phyloP scores from a whole-genome alignment of 2,888 invertebrate species.

The Dasysyrphus albostriatus region DNA sequence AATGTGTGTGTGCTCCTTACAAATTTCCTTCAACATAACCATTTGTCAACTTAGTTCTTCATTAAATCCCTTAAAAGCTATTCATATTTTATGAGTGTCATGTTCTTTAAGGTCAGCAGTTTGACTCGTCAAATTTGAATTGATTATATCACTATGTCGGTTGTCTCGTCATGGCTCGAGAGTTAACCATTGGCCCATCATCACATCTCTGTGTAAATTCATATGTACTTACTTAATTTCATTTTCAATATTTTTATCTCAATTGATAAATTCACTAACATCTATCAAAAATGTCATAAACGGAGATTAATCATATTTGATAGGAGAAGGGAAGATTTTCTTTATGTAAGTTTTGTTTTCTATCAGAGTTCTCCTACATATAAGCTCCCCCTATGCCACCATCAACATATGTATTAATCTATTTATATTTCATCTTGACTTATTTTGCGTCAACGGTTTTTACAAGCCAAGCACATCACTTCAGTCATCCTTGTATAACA shows the following conservation, averaged over 20 bases:
- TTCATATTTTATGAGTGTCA: slow-evolving; percentile 54
- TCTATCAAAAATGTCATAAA: slow-evolving; percentile 55
- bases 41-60: slow-evolving; percentile 9
- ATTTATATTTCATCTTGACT: slow-evolving; percentile 4
- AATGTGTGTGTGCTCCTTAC: neutral
- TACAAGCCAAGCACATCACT: slow-evolving; percentile 37
- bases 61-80: slow-evolving; percentile 41
- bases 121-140: slow-evolving; percentile 51
- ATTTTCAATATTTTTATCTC: slow-evolving; percentile 2
- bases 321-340: slow-evolving; percentile 24
- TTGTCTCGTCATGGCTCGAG: slow-evolving; percentile 13
- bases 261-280: slow-evolving; percentile 56
- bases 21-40: slow-evolving; percentile 9
- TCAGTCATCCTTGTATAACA: neutral
- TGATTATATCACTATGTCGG: slow-evolving; percentile 46
- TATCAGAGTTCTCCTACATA: neutral
- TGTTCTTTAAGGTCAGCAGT: slow-evolving; percentile 48
- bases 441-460: slow-evolving; percentile 3
- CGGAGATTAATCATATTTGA: slow-evolving; percentile 48
- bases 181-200: slow-evolving; percentile 20
- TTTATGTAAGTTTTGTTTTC: neutral
- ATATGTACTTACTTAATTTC: slow-evolving; percentile 9
- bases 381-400: neutral
- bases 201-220: neutral
- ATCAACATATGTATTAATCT: neutral